A percentile compares a stretch with the other conserved stretches of the same genome.
Evolutionary conservation across 2,888 invertebrate species (phyloP).

Genomic region (Linyphia triangularis): DNA sequence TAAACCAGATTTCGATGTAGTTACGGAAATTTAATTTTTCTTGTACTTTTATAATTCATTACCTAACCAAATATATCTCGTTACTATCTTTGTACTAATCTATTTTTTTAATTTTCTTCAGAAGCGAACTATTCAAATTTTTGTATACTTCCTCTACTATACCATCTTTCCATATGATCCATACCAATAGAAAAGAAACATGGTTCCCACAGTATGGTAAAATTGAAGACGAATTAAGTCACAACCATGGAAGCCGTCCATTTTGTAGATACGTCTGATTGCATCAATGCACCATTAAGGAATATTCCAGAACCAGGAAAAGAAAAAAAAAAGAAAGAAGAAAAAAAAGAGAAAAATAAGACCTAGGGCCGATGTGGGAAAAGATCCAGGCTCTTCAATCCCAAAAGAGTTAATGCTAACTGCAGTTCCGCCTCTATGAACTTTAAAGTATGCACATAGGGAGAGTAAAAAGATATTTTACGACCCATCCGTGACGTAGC

Average conservation of each 20-base stretch:
- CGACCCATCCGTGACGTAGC: conserved; percentile 38
- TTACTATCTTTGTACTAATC: too few relatives aligned
- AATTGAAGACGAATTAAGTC: conserved; percentile 53
- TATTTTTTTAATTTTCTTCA: too few relatives aligned
- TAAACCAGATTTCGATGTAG: too few relatives aligned
- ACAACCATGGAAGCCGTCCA: conserved; percentile 5
- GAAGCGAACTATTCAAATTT: too few relatives aligned
- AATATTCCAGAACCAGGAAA: conserved; percentile 11
- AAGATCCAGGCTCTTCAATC: not conserved
- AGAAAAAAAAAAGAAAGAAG: not conserved
- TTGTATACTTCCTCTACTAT: too few relatives aligned
- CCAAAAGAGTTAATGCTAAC: not conserved
- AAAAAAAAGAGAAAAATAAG: not conserved
- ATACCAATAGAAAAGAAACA: too few relatives aligned
- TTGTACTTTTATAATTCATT: too few relatives aligned
- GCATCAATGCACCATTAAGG: conserved; percentile 40
- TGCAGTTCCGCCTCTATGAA: conserved; percentile 33
- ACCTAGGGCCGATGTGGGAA: not conserved
- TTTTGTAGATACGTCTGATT: conserved; percentile 48
- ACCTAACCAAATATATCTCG: too few relatives aligned
- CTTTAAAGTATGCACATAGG: conserved; percentile 4
- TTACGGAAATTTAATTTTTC: too few relatives aligned
- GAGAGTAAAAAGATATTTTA: conserved; percentile 33
- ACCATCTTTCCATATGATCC: too few relatives aligned
- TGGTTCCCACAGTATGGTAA: too few relatives aligned